Evolutionary conservation across 1,140 invertebrate species (phyloP).

Genomic region (Lordiphosa clarofinis): DNA sequence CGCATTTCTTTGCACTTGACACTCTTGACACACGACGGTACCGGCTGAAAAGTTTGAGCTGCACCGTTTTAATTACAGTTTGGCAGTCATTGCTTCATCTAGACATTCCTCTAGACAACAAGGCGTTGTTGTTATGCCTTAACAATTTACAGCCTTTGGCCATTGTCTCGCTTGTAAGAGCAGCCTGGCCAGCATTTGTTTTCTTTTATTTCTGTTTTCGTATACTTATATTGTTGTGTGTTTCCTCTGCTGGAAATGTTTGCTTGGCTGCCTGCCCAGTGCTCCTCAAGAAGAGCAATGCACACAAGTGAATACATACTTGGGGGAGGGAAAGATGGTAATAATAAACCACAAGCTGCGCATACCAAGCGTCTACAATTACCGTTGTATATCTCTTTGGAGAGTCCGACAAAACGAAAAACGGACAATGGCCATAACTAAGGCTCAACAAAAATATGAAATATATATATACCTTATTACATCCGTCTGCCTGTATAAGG

Average conservation of each 20-base stretch:
- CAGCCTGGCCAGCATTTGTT: slow-evolving; percentile 44
- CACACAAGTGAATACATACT: slow-evolving; percentile 42
- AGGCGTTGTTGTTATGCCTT: neutral
- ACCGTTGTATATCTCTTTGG: slow-evolving; percentile 41
- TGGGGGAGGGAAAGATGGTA: slow-evolving; percentile 23
- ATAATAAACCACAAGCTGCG: slow-evolving; percentile 68
- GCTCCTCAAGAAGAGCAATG: slow-evolving; percentile 54
- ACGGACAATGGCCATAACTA: slow-evolving; percentile 16
- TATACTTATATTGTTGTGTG: slow-evolving; percentile 45
- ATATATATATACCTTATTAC: slow-evolving; percentile 27
- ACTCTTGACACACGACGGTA: slow-evolving; percentile 37
- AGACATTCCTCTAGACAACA: slow-evolving; percentile 44
- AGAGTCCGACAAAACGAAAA: slow-evolving; percentile 6
- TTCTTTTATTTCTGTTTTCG: slow-evolving; percentile 29
- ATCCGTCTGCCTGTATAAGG: no score
- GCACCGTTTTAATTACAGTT: slow-evolving; percentile 70
- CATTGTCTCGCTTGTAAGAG: slow-evolving; percentile 70
- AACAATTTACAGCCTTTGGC: slow-evolving; percentile 63
- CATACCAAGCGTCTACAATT: slow-evolving; percentile 72
- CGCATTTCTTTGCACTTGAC: slow-evolving; percentile 65
- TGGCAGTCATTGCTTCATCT: slow-evolving; percentile 13
- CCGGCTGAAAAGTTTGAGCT: slow-evolving; percentile 21
- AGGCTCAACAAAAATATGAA: slow-evolving; percentile 13
- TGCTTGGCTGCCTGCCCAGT: slow-evolving; percentile 56
- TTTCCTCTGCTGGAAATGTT: slow-evolving; percentile 66